Conservation (phyloP, 2,113 vertebrate species). For the Prietella phreatophila region DNA sequence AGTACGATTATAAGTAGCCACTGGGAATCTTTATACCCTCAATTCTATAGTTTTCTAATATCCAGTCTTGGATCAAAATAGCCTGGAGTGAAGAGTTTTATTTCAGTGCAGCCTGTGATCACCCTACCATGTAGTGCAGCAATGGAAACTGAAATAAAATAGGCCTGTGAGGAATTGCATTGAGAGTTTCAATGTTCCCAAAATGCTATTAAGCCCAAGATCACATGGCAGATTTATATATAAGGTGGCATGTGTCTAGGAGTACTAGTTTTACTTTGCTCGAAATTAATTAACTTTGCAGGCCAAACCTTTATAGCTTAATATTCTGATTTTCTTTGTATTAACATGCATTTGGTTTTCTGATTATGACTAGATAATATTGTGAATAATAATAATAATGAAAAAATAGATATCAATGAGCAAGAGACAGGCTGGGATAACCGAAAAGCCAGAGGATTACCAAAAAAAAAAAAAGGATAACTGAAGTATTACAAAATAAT, state of each 20-base stretch:
- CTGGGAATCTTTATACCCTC: neutral
- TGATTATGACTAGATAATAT: neutral
- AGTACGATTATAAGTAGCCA: neutral
- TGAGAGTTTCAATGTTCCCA: neutral
- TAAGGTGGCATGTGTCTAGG: neutral
- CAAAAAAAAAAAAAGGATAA: neutral
- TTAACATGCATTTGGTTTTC: neutral
- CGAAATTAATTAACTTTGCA: neutral
- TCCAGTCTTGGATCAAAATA: conserved; percentile 54
- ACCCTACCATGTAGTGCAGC: conserved; percentile 36
- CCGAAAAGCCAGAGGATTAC: too few relatives aligned
- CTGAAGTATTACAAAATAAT: neutral
- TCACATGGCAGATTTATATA: neutral
- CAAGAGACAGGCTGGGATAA: neutral
- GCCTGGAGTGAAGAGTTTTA: conserved; percentile 61
- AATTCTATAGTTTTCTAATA: neutral
- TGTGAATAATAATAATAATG: too few relatives aligned
- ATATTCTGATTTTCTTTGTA: neutral
- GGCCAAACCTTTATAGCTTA: neutral
- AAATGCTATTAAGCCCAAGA: neutral
- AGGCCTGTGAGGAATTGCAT: neutral
- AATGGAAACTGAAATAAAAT: conserved; percentile 15
- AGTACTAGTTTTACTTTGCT: neutral
- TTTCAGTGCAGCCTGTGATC: conserved; percentile 59
- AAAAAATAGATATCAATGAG: too few relatives aligned